Base-by-base conservation (phyloP, 2,888 invertebrate species). In the Erebia ligea region DNA sequence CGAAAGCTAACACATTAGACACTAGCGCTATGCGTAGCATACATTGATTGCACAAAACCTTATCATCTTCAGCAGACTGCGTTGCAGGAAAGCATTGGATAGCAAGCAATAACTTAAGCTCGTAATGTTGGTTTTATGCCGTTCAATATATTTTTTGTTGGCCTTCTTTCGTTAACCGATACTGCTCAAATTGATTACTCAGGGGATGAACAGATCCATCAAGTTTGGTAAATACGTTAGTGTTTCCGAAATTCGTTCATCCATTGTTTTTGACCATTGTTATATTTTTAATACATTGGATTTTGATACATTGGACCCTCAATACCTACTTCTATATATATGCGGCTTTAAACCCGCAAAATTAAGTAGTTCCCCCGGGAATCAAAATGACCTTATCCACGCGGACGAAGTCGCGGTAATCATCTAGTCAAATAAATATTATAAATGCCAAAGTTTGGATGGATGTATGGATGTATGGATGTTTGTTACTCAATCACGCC, bases 181-280 rank as follows among this genome's bases (percentile, higher is more conserved):
- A 70, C 70, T 74, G 72, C 62, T 72, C 58, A 66, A 70, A 74
- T 70, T 74, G 70, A 74, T 74, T 72, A 67, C 74, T 68, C 68
- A 21, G 40, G 72, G 69, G 72, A 67, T 66, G 65, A 62, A 52
- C 62, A 62, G 68, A 72, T 74, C 72, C 72, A 74, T 70, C 74
- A 70, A 68, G 57, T 67, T 66, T 64, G 62, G 69, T 70, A 74
- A 74, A 74, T 72, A 72, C 70, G 68, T 62, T 72, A 68, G 40
- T 68, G 65, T 68, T 72, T 72, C 70, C 21, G 42, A 68, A 52
- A 57, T 61, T 42, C 15, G 50, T 48, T 50, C 52, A 50, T 17
- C 67, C 48, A 61, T 70, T 74, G 64, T 72, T 69, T 67, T 45
- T 62, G 62, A 15, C 2, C 21, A 21, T 15, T 61, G 61, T 42